Base-by-base conservation (phyloP, 2,888 invertebrate genomes). In the Nebria salina region DNA sequence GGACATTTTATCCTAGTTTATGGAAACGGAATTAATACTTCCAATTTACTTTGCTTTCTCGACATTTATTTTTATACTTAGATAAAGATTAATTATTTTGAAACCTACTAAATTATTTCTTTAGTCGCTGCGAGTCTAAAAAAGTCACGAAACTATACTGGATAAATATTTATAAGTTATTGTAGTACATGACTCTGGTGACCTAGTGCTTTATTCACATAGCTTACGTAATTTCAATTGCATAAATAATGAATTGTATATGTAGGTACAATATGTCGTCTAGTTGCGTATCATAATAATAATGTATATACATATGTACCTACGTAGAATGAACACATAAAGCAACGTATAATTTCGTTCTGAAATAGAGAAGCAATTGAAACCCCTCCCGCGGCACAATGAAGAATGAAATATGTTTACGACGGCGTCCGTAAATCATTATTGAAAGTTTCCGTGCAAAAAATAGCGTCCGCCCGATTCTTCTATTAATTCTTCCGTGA, bases 401-500 rank as follows among this genome's bases (percentile, higher is more conserved):
- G 42, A 34, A 70, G 81, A 81, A 81, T 81, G 76, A 81, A 81
- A 81, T 76, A 81, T 81, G 81, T 81, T 81, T 81, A 81, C 81
- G 76, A 73, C 65, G 81, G 75, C 42, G 65, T 76, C 73, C 81
- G 81, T 81, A 81, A 81, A 81, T 81, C 81, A 81, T 81, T 81
- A 81, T 72, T 65, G 81, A 81, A 81, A 81, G 76, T 81, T 81
- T 81, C 76, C 66, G 76, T 81, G 81, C 54, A 81, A 81, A 80
- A 43, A 54, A 76, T 42, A 26, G 54, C 74, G 76, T 74, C 64
- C 76, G 74, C 34, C 72, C 77, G 75, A 76, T 77, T 74, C 70
- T 74, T 77, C 77, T 82, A 82, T 82, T 82, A 82, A 82, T 82
- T 82, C 82, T 77, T 77, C 82, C 77, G 75, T 82, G 77, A 77